Conservation (phyloP, 2,797 vertebrate species). For the Odontamblyopus rebecca region DNA sequence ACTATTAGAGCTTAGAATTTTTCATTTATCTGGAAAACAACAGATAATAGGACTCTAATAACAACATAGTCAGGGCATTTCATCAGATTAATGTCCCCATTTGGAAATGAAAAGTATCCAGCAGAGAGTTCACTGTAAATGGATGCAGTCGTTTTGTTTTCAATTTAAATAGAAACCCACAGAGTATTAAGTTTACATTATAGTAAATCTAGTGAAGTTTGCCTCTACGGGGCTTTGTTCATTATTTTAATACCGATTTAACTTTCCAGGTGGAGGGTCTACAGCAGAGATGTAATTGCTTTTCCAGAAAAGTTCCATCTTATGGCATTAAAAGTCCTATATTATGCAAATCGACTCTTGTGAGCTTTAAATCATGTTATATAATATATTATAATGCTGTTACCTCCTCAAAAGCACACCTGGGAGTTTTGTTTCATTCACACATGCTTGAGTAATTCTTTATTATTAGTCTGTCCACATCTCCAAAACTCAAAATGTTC, state of each 20-base stretch:
- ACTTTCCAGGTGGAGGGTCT: no score
- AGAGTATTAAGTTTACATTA: not conserved
- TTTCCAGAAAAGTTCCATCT: not conserved
- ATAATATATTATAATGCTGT: no score
- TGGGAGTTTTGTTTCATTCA: no score
- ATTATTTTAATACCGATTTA: not conserved
- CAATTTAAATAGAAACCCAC: not conserved
- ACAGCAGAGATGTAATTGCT: not conserved
- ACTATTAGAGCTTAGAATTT: slow-evolving; percentile 23
- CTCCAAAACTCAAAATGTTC: no score
- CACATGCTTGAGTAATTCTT: no score
- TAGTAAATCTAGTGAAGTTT: not conserved
- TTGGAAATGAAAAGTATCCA: slow-evolving; percentile 18
- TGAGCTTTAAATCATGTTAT: no score
- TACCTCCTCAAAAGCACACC: no score
- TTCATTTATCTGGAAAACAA: slow-evolving; percentile 29
- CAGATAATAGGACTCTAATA: slow-evolving; percentile 29
- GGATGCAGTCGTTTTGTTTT: slow-evolving; percentile 16
- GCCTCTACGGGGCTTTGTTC: not conserved
- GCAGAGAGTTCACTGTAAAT: slow-evolving; percentile 14
- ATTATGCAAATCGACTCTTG: no score
- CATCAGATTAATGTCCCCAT: slow-evolving; percentile 22
- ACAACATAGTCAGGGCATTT: slow-evolving; percentile 16
- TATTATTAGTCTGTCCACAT: no score
- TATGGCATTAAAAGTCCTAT: not conserved